These are phyloP conservation scores for Tyria jacobaeae DNA, from an alignment of 2,888 invertebrate species.

Conservation along the genomic window DNA sequence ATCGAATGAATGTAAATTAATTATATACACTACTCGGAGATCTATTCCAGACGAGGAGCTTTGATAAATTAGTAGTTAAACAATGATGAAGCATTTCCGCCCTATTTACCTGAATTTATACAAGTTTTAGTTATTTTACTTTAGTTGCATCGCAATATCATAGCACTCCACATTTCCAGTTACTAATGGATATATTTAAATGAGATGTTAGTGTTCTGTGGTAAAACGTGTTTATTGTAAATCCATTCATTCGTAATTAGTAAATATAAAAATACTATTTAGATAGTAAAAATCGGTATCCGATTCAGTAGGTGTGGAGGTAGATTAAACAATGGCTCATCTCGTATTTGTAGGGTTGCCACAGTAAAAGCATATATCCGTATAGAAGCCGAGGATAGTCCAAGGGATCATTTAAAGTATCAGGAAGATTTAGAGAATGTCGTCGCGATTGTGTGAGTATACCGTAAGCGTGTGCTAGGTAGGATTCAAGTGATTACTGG, in stretches of 20 bases:
- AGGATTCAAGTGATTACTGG: neutral
- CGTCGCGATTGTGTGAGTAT: neutral
- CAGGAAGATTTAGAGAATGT: neutral
- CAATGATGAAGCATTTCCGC: slow-evolving; percentile 6
- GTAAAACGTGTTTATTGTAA: slow-evolving; percentile 4
- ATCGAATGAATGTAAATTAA: neutral
- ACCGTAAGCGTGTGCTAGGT: no score
- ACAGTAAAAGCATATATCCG: neutral
- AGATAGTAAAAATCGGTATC: slow-evolving; percentile 12
- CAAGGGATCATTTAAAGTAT: neutral
- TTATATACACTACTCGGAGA: slow-evolving; percentile 6
- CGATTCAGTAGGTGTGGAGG: slow-evolving; percentile 3
- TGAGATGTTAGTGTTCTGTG: no score
- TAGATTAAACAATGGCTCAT: slow-evolving; percentile 4
- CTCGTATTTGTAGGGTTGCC: slow-evolving; percentile 11
- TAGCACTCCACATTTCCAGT: neutral
- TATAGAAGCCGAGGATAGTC: neutral
- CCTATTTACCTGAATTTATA: neutral
- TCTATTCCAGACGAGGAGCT: slow-evolving; percentile 1
- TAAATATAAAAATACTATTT: slow-evolving; percentile 21
- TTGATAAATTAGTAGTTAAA: slow-evolving; percentile 3
- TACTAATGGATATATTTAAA: neutral
- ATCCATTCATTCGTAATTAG: slow-evolving; percentile 15
- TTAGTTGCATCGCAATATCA: neutral
- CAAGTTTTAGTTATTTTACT: neutral